Base-by-base conservation (phyloP, 2,797 vertebrate species). In the Geotrypetes seraphini region DNA sequence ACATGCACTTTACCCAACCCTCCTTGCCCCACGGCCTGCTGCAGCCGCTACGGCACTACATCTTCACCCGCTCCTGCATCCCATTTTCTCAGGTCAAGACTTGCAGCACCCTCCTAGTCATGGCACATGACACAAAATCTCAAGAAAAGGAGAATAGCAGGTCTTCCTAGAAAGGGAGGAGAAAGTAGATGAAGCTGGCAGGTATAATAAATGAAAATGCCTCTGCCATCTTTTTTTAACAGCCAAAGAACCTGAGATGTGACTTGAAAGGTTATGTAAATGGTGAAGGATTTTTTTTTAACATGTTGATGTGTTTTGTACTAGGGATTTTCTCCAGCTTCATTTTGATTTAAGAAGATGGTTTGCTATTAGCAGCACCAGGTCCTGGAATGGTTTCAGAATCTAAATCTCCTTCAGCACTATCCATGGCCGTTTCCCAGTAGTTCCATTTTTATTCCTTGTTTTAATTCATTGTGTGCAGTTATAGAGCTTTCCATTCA, bases 51-150 rank as follows among this genome's bases (percentile, higher is more conserved):
- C 96, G 0, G 93, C 94, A 5, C 78, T 97, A 14, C 96, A 99
- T 46, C 88, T 99, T 18, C 96, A 99, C 63, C 96, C 95, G 3
- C 69, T 97, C 12, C 86, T 98, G 38, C 96, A 99, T 74, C 96
- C 96, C 39, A 96, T 97, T 55, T 98, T 99, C 86, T 97, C 95
- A 85, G 93, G 93, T 49, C 96, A 99, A 77, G 96, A 99, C 81
- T 89, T 99, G 64, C 96, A 99, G 66, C 96, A 98, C 33, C 96
- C 93, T 2, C 95, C 95, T 16, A 96, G 89, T 50, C 96, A 99
- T 2, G 94, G 96, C 60, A 95, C 96, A 48, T 99, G 90, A 97
- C 51, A 57, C 46, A 53, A 13, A 7, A n/a, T n/a, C 31, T 49
- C 2, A 6, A 33, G 33, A 51, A 50, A 50, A 39, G 36, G 59